Evolutionary conservation across 2,888 invertebrate species (phyloP).

Genomic region (Agriotes lineatus): DNA sequence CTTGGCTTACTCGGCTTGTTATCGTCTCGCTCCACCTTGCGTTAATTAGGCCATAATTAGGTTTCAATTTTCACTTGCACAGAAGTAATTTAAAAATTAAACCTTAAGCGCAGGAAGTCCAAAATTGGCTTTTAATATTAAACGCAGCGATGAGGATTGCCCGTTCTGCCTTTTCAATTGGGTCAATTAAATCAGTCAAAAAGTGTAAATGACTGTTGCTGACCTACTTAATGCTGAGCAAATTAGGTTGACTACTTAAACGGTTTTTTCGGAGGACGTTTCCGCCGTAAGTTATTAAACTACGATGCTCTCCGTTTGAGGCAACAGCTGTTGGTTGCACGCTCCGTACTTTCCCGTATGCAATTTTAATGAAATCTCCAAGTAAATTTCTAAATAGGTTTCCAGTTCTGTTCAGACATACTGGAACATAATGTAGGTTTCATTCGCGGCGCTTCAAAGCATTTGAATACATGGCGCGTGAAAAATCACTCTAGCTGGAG

Average conservation of each 20-base stretch:
- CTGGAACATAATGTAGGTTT: slow-evolving; percentile 1
- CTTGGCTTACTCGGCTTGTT: slow-evolving; percentile 9
- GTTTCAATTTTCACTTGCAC: slow-evolving; percentile 4
- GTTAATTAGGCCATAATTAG: slow-evolving; percentile 7
- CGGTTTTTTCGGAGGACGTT: background rate
- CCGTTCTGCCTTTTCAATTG: background rate
- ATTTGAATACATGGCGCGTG: background rate
- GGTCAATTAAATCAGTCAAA: slow-evolving; percentile 20
- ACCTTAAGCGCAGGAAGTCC: background rate
- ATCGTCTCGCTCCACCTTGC: slow-evolving; percentile 12
- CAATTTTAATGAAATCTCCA: slow-evolving; percentile 12
- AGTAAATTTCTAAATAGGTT: slow-evolving; percentile 15
- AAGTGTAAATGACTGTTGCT: slow-evolving; percentile 18
- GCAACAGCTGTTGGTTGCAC: slow-evolving; percentile 20
- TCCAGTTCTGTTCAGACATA: background rate
- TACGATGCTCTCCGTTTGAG: slow-evolving; percentile 1
- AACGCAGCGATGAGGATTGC: background rate
- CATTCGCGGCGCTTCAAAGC: background rate
- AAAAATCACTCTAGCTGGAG: background rate
- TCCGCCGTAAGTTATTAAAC: background rate
- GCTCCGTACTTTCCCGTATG: slow-evolving; percentile 12
- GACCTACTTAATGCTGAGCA: slow-evolving; percentile 11
- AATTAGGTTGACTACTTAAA: background rate
- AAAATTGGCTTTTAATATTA: slow-evolving; percentile 3
- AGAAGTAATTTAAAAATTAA: slow-evolving; percentile 1